These are phyloP conservation scores for Cheilosia scutellata DNA, from an alignment of 2,888 invertebrate species.

Conservation along the genomic window DNA sequence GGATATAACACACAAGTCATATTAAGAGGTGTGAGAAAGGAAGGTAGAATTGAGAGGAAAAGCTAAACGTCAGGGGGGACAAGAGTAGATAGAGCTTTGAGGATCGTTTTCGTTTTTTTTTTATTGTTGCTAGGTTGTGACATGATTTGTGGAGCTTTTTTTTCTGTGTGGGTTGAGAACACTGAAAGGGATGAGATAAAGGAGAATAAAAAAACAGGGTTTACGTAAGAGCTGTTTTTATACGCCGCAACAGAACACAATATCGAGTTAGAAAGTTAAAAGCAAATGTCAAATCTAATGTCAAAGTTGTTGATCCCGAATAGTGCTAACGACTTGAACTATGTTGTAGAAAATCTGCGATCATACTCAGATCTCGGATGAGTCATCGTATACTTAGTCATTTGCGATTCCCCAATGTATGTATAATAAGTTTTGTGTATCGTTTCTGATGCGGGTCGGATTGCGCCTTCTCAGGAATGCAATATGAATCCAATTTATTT, in stretches of 20 bases:
- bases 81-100: conserved; percentile 39
- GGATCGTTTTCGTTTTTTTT: conserved; percentile 47
- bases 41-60: conserved; percentile 2
- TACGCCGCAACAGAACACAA: not conserved
- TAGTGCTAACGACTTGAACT: not conserved
- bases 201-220: conserved; percentile 7
- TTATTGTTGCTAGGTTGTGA: conserved; percentile 15
- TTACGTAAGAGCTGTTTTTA: conserved; percentile 38
- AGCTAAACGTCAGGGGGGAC: conserved; percentile 1
- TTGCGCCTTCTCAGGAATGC: too few species aligned
- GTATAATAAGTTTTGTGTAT: too few species aligned
- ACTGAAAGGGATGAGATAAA: conserved; percentile 35
- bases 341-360: not conserved
- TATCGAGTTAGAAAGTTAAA: not conserved
- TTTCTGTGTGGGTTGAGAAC: not conserved
- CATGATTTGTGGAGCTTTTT: conserved; percentile 12
- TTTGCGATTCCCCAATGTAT: not conserved
- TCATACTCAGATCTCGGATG: not conserved
- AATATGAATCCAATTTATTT: too few species aligned
- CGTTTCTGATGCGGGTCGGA: too few species aligned
- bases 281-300: conserved; percentile 1
- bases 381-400: not conserved
- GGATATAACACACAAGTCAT: conserved; percentile 45
- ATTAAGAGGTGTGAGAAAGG: conserved; percentile 26
- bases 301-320: conserved; percentile 17